Base-by-base conservation (phyloP, 2,797 vertebrate genomes). In the Diplodus puntazzo region DNA sequence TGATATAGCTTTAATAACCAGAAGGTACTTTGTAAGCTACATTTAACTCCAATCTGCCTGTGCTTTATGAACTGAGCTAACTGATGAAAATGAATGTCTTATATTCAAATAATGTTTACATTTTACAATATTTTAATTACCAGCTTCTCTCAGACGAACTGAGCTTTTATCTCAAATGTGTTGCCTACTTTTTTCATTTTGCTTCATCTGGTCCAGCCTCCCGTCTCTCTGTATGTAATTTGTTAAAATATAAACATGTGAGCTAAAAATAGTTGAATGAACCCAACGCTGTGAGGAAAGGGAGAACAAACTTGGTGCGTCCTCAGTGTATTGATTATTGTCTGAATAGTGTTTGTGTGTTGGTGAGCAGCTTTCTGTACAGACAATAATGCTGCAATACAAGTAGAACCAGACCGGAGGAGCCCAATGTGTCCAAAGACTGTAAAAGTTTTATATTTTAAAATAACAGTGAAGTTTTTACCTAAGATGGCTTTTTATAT, bases 51-150 rank as follows among this genome's bases (percentile, higher is more conserved):
- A 52, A 55, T 49, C 21, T 66, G 20, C 64, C n/a, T 45, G 42
- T 78, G 59, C 68, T 81, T 77, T 69, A 69, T 27, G 1, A 46
- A 60, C 10, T 21, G 11, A 75, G 8, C 25, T 7, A 13, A 49
- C 2, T n/a, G 21, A 50, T 39, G 4, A 67, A 4, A 21, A 70
- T 48, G 1, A 18, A 34, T 21, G 9, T 62, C 73, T 79, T 75
- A 60, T 52, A 65, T 75, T 63, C 20, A 60, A 63, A 68, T 61
- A 11, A 62, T 85, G 80, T 90, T 85, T 85, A 84, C 70, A 86
- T 67, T 84, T 70, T 48, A 43, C 52, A 50, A 23, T 21, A 54
- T n/a, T 73, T 79, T 46, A 63, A 64, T 45, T 7, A 21, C 13
- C 48, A 55, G 42, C 67, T 53, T 57, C 27, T 80, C 5, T 75